These are phyloP conservation scores for Chalcis sispes DNA, from an alignment of 2,888 invertebrate species.

Conservation along the genomic window DNA sequence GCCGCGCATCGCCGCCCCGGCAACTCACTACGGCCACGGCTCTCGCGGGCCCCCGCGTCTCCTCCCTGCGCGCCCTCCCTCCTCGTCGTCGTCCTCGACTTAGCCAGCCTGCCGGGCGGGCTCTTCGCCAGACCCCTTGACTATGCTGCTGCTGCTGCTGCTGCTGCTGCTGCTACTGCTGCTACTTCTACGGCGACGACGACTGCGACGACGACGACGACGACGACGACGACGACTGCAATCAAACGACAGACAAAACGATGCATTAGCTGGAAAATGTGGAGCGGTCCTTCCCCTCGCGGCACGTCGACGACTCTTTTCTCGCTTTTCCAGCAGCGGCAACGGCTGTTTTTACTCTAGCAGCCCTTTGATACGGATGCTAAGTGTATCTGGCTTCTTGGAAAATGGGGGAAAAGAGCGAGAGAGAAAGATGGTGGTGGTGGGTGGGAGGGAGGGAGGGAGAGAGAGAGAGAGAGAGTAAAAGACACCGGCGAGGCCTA, in stretches of 20 bases:
- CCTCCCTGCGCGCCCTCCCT: background rate
- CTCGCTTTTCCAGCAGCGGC: background rate
- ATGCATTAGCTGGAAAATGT: constrained; percentile 41
- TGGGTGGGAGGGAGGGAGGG: no score
- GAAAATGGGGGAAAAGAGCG: background rate
- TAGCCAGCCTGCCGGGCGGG: constrained; percentile 17
- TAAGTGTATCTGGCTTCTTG: constrained; percentile 13
- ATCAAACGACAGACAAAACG: constrained; percentile 33
- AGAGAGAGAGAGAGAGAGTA: no score
- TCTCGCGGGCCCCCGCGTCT: background rate
- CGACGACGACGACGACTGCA: constrained; percentile 16
- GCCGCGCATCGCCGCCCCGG: background rate
- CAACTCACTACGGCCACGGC: background rate
- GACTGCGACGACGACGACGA: no score
- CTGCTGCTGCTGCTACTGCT: no score
- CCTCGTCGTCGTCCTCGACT: background rate
- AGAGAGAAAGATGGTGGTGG: no score
- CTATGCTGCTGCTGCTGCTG: no score
- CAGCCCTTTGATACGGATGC: constrained; percentile 1
- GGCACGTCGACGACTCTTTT: background rate
- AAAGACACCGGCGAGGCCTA: no score
- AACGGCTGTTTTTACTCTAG: background rate
- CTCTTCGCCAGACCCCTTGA: no score
- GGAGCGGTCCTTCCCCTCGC: background rate
- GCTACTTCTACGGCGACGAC: no score